These are phyloP conservation scores for Pediacus dermestoides DNA, from an alignment of 2,888 invertebrate species.

Conservation along the genomic window DNA sequence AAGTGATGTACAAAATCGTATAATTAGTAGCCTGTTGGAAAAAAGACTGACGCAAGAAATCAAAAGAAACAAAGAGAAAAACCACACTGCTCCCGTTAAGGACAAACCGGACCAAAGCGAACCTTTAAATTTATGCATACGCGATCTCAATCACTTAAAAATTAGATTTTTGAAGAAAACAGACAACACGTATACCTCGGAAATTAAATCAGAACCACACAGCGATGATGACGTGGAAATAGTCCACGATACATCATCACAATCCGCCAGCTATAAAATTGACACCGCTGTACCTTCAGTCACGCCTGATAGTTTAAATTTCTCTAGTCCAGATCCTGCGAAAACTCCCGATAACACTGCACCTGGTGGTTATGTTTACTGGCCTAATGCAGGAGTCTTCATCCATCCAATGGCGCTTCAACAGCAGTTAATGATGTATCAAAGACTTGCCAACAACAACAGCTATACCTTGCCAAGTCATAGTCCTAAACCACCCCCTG, in stretches of 20 bases:
- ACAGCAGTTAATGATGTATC: conserved; percentile 70
- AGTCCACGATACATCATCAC: conserved; percentile 41
- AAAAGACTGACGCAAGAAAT: conserved; percentile 67
- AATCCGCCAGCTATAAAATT: conserved; percentile 23
- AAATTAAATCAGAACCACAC: conserved; percentile 60
- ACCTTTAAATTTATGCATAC: conserved; percentile 78
- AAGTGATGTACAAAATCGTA: conserved; percentile 65
- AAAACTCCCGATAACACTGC: conserved; percentile 48
- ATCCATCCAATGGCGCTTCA: conserved; percentile 72
- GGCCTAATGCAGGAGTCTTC: conserved; percentile 68
- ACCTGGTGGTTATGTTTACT: conserved; percentile 60
- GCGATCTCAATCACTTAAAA: conserved; percentile 69
- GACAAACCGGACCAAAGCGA: conserved; percentile 57
- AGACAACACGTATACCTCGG: conserved; percentile 60
- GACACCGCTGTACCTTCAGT: conserved; percentile 31
- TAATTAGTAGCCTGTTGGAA: conserved; percentile 67
- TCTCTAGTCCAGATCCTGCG: conserved; percentile 50
- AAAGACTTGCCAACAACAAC: conserved; percentile 62
- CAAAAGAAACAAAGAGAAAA: conserved; percentile 46
- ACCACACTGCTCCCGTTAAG: conserved; percentile 13
- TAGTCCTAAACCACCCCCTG: conserved; percentile 36
- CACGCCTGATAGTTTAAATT: conserved; percentile 43
- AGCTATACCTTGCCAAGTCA: conserved; percentile 39
- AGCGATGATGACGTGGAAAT: conserved; percentile 55
- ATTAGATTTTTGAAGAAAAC: conserved; percentile 59